Percentiles rank a stretch among this genome's conserved stretches.
These are phyloP conservation scores for Patella caerulea DNA, from an alignment of 2,888 invertebrate genomes.

Conservation along the genomic window DNA sequence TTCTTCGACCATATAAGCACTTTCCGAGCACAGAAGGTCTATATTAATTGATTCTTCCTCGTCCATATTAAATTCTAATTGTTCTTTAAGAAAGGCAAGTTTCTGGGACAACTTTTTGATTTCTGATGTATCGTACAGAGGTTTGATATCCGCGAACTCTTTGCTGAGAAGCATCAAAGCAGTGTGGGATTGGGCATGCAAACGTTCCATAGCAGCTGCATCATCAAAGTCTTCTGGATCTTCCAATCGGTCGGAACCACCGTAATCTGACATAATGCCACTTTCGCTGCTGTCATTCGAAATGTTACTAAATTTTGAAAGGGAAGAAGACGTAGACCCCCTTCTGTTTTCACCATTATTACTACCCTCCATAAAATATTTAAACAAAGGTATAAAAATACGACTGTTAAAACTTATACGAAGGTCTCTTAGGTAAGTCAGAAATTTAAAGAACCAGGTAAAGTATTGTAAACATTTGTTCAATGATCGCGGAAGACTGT, in stretches of 20 bases:
- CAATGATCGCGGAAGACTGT: neutral
- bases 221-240: constrained; percentile 38
- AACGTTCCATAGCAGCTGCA: constrained; percentile 33
- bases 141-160: constrained; percentile 56
- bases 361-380: constrained; percentile 52
- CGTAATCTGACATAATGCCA: constrained; percentile 32
- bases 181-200: constrained; percentile 48
- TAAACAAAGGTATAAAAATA: constrained; percentile 56
- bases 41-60: constrained; percentile 50
- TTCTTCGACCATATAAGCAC: constrained; percentile 47
- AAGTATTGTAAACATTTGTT: constrained; percentile 52
- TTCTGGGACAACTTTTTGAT: constrained; percentile 54
- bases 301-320: constrained; percentile 49
- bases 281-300: constrained; percentile 47
- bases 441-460: constrained; percentile 58
- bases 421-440: constrained; percentile 54
- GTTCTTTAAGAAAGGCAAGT: constrained; percentile 53
- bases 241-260: constrained; percentile 29
- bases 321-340: constrained; percentile 40
- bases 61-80: constrained; percentile 53
- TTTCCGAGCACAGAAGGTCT: constrained; percentile 55
- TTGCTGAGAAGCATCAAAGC: constrained; percentile 51
- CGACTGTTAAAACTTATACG: constrained; percentile 53
- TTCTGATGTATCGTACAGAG: constrained; percentile 58
- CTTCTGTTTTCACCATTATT: constrained; percentile 41